A percentile compares a stretch with the other conserved stretches of the same genome.
Evolutionary conservation across 2,888 invertebrate species (phyloP).

Genomic region (Polyploca ridens): DNA sequence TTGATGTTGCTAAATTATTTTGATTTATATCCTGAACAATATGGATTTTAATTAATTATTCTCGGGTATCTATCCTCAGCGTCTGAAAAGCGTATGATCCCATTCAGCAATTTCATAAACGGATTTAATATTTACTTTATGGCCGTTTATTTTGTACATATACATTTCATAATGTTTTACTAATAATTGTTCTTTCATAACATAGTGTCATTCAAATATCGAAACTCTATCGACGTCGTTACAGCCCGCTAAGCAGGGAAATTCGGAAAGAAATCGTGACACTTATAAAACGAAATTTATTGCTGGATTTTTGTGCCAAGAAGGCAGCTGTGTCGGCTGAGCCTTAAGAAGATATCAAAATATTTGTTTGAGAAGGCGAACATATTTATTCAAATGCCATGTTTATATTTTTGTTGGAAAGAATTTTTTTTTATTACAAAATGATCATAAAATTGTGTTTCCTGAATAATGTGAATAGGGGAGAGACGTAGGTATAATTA

Average conservation of each 20-base stretch:
- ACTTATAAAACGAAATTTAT: conserved; percentile 2
- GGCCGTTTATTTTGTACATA: no score
- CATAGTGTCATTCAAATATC: background rate
- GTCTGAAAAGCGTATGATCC: background rate
- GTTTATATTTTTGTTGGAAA: background rate
- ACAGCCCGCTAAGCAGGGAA: background rate
- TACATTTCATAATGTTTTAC: no score
- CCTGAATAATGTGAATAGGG: background rate
- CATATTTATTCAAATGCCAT: background rate
- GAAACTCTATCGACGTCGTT: background rate
- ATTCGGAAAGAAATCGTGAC: conserved; percentile 4
- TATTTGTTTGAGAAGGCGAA: conserved; percentile 3
- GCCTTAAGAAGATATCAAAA: conserved; percentile 6
- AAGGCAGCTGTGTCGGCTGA: conserved; percentile 7
- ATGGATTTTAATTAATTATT: background rate
- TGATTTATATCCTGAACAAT: conserved; percentile 18
- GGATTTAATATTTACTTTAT: background rate
- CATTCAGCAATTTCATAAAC: background rate
- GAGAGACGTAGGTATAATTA: background rate
- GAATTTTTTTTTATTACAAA: background rate
- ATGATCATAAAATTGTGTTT: background rate
- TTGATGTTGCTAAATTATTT: conserved; percentile 41
- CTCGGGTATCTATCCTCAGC: background rate
- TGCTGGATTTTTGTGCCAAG: conserved; percentile 1
- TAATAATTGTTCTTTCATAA: background rate